Conservation (phyloP, 2,113 vertebrate genomes). For the Ranitomeya imitator region DNA sequence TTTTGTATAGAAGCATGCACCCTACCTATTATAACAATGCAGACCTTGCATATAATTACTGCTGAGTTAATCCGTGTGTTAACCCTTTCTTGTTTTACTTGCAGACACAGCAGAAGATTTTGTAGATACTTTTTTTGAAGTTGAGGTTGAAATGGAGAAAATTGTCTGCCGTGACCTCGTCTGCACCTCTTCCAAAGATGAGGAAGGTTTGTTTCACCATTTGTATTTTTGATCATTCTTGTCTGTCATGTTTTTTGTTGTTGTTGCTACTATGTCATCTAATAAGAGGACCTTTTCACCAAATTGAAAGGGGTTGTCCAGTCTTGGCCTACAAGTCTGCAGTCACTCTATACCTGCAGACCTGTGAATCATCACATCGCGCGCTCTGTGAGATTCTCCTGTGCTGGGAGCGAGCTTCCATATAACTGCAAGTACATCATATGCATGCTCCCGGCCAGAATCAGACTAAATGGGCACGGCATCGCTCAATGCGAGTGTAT, state of each 20-base stretch:
- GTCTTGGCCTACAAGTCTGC: background rate
- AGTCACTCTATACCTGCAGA: no score
- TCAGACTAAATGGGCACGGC: no score
- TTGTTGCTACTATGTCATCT: no score
- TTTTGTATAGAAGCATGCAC: background rate
- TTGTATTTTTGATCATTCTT: background rate
- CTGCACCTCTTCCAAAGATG: conserved; percentile 93
- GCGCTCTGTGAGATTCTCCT: no score
- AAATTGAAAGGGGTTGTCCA: background rate
- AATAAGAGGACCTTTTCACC: background rate
- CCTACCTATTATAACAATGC: background rate
- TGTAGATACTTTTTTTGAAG: conserved; percentile 95
- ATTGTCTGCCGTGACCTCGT: conserved; percentile 95
- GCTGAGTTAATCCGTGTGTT: conserved; percentile 16
- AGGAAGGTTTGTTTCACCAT: conserved; percentile 83
- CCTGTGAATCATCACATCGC: no score
- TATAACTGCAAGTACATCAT: no score
- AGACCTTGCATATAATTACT: background rate
- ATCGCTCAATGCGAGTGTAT: no score
- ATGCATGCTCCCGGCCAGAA: no score
- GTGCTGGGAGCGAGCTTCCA: no score
- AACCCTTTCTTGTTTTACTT: conserved; percentile 55
- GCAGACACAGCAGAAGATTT: conserved; percentile 87
- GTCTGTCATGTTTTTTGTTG: background rate
- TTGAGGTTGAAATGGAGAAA: conserved; percentile 98